Evolutionary conservation across 2,888 invertebrate species (phyloP).

Genomic region (Meghimatium bilineatum): DNA sequence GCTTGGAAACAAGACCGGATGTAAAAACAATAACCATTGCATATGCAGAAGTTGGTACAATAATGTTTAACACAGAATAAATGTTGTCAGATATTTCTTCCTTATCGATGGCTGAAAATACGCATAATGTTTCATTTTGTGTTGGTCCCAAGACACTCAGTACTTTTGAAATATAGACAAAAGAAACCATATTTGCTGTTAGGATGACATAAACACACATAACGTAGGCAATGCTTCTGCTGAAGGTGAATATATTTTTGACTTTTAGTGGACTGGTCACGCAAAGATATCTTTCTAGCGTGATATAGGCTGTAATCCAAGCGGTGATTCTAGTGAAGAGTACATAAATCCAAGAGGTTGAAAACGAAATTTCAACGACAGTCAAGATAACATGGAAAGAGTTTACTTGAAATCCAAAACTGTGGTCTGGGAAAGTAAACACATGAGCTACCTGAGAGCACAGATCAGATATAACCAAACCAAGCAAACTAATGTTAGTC

Average conservation of each 20-base stretch:
- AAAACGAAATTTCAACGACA: not conserved
- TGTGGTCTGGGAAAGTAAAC: too few relatives aligned
- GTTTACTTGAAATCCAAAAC: too few relatives aligned
- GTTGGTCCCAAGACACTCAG: not conserved
- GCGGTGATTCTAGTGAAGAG: slow-evolving; percentile 9
- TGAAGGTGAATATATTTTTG: not conserved
- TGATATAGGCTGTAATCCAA: slow-evolving; percentile 8
- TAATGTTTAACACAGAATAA: not conserved
- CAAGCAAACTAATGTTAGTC: slow-evolving; percentile 4
- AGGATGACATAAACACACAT: not conserved
- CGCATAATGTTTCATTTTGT: not conserved
- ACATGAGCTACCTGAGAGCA: not conserved
- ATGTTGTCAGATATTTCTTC: not conserved
- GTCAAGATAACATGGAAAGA: too few relatives aligned
- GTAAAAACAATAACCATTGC: not conserved
- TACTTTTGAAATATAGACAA: not conserved
- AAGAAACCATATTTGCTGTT: not conserved
- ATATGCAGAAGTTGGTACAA: not conserved
- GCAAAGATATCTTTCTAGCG: slow-evolving; percentile 17
- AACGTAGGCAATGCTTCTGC: not conserved
- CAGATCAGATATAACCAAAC: slow-evolving; percentile 7
- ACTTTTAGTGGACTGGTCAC: not conserved
- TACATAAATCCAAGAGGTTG: not conserved
- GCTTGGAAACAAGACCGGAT: not conserved
- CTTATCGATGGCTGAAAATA: not conserved